Evolutionary conservation across 2,888 invertebrate genomes (phyloP), one percentile per base, ranked within the genome.

Genomic region (Hirtodrosophila histrioides): DNA sequence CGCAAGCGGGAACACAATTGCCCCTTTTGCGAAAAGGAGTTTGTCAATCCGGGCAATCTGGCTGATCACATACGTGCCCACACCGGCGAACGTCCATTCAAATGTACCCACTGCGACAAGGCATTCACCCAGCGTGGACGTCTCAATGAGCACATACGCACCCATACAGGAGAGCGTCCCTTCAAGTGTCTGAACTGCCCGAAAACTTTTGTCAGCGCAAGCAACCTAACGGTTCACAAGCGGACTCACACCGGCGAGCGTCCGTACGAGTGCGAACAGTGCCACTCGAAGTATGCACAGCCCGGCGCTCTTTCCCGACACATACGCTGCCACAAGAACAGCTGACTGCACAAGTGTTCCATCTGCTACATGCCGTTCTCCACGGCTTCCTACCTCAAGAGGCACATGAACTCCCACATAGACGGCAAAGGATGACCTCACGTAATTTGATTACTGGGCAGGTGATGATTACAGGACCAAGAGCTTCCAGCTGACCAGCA

Each of bases 81-180:
- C 68, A 93, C 93, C 0, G 93, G 93, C 2, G 90, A 90, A 31
- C 74, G 87, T 10, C 93, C 93, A 0, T 93, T 93, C 74, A 92
- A 92, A 65, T 93, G 93, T 70, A 91, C 92, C 8, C 93, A 93
- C 74, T 93, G 93, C 64, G 91, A 92, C 24, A 92, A 93, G 41
- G 92, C 92, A 1, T 93, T 93, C 70, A 92, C 93, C 0, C 93
- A 93, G 81, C 92, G 93, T 9, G 93, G 93, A 72, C 93, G 93
- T 77, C 85, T 93, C 39, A 93, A 93, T 69, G 92, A 93, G 0
- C 93, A 93, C 70, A 92, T 93, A 11, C 89, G 93, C n/a, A 90
- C 93, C 3, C 93, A 93, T 67, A 93, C 93, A 0, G 93, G 93
- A 0, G 93, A 93, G 79, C 86, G 93, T 4, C 71, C 61, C 35